Evolutionary conservation across 2,797 vertebrate genomes (phyloP), one percentile per base, ranked within the genome.

Genomic region (Phrynocephalus forsythii): DNA sequence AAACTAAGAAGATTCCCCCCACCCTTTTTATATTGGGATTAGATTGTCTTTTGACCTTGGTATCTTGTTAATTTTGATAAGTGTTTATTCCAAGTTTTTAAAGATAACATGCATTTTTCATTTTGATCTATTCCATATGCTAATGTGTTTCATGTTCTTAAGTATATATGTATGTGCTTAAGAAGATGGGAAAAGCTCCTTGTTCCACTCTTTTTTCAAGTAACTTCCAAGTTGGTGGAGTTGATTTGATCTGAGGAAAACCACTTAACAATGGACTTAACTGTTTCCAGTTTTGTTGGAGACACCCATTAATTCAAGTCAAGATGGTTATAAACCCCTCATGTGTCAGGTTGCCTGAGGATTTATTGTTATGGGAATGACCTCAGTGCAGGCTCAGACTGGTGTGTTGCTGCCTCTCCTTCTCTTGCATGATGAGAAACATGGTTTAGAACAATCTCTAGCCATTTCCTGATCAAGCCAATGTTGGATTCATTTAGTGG

Each of bases 41-140:
- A 79, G 67, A 90, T 93, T 89, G 86, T 48, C 87, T 91, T 83
- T 90, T 91, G 93, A 94, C 93, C 94, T 86, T 52, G 13, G 79
- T 63, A 90, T 84, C 72, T 83, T 90, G 86, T 91, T 95, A 91
- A 94, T 92, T 95, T 93, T 92, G 76, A 92, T 91, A 82, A 89
- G 91, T 86, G 93, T 94, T 92, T 73, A 20, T 90, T 92, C 60
- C 68, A 78, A 91, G 86, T 89, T 93, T 89, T 69, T 92, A 90
- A 85, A 6, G 24, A 3, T 33, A 63, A 68, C 69, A n/a, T 60
- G 63, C 63, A 80, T 89, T 91, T 84, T 83, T 28, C 88, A 84
- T 68, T 90, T 91, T 91, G 30, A 92, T 77, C 86, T 91, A 85
- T 79, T 60, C 15, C 77, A 90, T 85, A 76, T 86, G 83, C 56